Evolutionary conservation across 2,113 vertebrate species (phyloP).

Genomic region (Irena cyanogastra): DNA sequence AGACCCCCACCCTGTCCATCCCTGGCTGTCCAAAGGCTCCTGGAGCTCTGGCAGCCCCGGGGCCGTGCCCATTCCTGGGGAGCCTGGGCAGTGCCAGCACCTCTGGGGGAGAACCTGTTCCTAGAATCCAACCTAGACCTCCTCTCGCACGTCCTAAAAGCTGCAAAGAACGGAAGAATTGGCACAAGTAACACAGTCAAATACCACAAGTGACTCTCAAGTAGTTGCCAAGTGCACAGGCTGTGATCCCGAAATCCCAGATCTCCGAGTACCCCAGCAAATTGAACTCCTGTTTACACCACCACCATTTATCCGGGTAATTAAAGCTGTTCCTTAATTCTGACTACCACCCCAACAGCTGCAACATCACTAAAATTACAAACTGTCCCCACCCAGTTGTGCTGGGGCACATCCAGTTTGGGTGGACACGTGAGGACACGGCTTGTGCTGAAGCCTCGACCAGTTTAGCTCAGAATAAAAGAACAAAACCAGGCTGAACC

Average conservation of each 20-base stretch:
- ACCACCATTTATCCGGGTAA: background rate
- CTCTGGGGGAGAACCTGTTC: background rate
- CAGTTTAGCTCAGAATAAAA: background rate
- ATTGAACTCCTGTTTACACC: background rate
- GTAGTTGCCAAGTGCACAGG: background rate
- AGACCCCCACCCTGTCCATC: rapidly evolving
- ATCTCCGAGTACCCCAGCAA: rapidly evolving
- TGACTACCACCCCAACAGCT: background rate
- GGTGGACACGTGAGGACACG: background rate
- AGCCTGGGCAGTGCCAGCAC: background rate
- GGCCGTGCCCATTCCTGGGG: background rate
- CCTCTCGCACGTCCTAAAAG: background rate
- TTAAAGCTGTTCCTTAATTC: background rate
- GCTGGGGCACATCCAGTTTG: background rate
- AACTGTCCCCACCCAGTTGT: background rate
- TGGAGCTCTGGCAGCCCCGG: background rate
- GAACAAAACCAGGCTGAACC: background rate
- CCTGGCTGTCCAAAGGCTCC: background rate
- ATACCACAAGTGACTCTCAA: background rate
- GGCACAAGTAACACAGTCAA: background rate
- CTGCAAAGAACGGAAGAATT: background rate
- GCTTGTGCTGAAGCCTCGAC: background rate
- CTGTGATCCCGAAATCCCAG: background rate
- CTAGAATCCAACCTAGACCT: background rate
- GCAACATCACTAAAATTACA: background rate